Base-by-base conservation (phyloP, 2,888 invertebrate species). In the Entomobrya multifasciata region DNA sequence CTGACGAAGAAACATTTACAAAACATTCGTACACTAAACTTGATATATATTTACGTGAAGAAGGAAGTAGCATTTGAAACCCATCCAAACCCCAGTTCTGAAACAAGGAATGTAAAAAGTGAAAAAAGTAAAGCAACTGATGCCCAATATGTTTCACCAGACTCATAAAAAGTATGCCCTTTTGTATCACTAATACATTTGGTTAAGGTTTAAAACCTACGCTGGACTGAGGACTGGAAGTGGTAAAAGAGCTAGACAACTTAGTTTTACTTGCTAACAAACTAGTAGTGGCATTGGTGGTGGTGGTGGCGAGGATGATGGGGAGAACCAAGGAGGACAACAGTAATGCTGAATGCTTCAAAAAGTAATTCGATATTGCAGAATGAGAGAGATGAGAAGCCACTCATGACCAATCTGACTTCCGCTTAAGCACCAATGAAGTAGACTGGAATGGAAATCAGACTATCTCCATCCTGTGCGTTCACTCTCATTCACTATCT, bases 321-420 rank as follows among this genome's bases (percentile, higher is more conserved):
- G 41, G 78, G 8, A 36, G 36, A 36, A n/a, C n/a, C n/a, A n/a
- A 36, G 36, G 36, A 36, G 36, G 84, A 85, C 72, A 78, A 78
- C 67, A 65, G 65, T 36, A 79, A 67, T 25, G 60, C 41, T 82
- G 79, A 77, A n/a, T 60, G 47, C 47, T 78, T 41, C 41, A 62
- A 74, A 85, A 86, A 79, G 86, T 86, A 86, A 86, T 86, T 86
- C 41, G 86, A 86, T 74, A 86, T 79, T 74, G 60, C 47, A 74
- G 41, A 74, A 27, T 17, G 27, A 47, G 44, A 79, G 85, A 86
- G 86, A 86, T 79, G 80, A 80, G 80, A 74, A 86, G 86, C 86
- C 80, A 86, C 86, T 86, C 86, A 86, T 86, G 86, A 80, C 86
- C 86, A 74, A 86, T 80, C 86, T 86, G 86, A 86, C 86, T 86